Base-by-base conservation (phyloP, 2,113 vertebrate genomes). In the Xenus cinereus region DNA sequence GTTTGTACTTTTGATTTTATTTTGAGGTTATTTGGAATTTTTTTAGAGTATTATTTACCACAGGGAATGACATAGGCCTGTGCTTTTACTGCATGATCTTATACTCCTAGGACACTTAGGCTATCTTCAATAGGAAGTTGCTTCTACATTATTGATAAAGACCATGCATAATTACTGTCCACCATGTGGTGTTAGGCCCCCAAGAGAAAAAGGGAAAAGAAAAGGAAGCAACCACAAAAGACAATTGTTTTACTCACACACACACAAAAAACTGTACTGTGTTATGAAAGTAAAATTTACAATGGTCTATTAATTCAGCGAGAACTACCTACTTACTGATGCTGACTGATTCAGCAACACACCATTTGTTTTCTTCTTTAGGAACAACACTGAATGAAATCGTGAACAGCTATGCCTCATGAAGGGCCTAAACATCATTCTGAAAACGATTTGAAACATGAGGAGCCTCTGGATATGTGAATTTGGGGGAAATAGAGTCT, bases 121-220 rank as follows among this genome's bases (percentile, higher is more conserved):
- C 26, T 89, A 59, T 66, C 54, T 93, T 95, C 76, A 56, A 24
- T 92, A 77, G 79, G 26, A 74, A 93, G 50, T 43, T 97, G 5
- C 46, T 92, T 74, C 68, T 97, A 72, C 90, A 96, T 95, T 95
- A 97, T 95, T 95, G 33, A 96, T 90, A 78, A 93, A 87, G 43
- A 89, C 82, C 35, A 87, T 97, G 35, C 94, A 80, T 97, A 97
- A 97, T 97, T 98, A 81, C 87, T 96, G 64, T 76, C 59, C 43
- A 85, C 37, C 54, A 80, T 96, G 88, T 95, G 86, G 64, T 53
- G 76, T 85, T 96, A 79, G 88, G 60, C 14, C 10, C 63, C 26
- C 24, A 84, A 85, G 78, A 93, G 20, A 22, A 90, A 95, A 95
- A 81, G 20, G 0, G 35, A 81, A 89, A 87, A 54, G 17, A 92